These are phyloP conservation scores for Catocala nupta DNA, from an alignment of 2,888 invertebrate genomes.

Conservation along the genomic window DNA sequence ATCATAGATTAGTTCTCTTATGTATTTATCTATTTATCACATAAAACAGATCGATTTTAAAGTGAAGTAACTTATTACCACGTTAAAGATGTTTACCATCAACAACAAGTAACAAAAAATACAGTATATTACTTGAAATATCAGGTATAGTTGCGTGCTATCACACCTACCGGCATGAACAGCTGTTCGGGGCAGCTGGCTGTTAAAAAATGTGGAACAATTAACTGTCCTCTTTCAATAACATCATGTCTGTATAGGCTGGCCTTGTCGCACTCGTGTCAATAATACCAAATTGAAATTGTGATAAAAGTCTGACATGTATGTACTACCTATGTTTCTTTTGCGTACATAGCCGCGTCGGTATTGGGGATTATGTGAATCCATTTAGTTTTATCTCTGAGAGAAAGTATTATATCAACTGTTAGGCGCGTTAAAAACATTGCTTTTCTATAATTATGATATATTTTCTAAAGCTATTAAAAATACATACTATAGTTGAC, in stretches of 20 bases:
- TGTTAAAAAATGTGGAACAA: constrained; percentile 81
- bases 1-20: not conserved
- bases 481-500: no score
- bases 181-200: constrained; percentile 86
- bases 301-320: constrained; percentile 44
- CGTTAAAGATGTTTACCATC: not conserved
- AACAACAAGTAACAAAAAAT: not conserved
- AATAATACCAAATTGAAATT: constrained; percentile 55
- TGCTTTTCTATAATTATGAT: no score
- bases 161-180: constrained; percentile 76
- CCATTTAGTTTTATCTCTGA: no score
- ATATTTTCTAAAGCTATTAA: no score
- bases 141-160: constrained; percentile 28
- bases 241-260: constrained; percentile 57
- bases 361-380: constrained; percentile 20
- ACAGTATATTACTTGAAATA: not conserved
- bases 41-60: not conserved
- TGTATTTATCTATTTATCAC: constrained; percentile 1
- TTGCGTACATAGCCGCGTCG: constrained; percentile 11
- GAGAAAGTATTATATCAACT: no score
- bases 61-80: not conserved
- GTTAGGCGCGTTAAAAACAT: no score
- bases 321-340: no score
- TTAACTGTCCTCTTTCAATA: constrained; percentile 76
- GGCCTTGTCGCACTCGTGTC: constrained; percentile 69